Conservation (phyloP, 2,888 invertebrate genomes). For the Heterodera filipjevi region DNA sequence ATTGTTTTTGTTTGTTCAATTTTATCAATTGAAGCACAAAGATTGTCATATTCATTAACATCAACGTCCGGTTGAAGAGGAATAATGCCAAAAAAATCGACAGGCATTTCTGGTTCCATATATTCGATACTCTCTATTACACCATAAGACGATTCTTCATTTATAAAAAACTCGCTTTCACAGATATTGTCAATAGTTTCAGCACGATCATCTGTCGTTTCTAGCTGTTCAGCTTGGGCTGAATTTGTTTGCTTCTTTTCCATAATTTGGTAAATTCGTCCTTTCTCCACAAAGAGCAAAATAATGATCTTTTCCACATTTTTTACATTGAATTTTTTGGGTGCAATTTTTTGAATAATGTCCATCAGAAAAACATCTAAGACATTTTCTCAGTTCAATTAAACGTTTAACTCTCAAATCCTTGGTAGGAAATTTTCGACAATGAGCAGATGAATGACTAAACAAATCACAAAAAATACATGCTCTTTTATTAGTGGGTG, state of each 20-base stretch:
- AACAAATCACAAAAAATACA: not conserved
- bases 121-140: too few species aligned
- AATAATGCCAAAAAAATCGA: too few species aligned
- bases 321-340: not conserved
- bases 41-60: too few species aligned
- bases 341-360: not conserved
- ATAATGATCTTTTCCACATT: conserved; percentile 1
- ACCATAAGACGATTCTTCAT: too few species aligned
- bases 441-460: not conserved
- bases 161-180: too few species aligned
- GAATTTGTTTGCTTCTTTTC: not conserved
- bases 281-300: not conserved
- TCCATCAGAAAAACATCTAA: not conserved
- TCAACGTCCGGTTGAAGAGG: too few species aligned
- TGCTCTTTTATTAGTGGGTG: not conserved
- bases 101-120: too few species aligned
- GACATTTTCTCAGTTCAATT: not conserved
- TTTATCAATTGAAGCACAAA: too few species aligned
- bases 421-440: not conserved
- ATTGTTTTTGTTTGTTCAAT: not conserved
- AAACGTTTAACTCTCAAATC: not conserved
- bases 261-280: not conserved
- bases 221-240: not conserved
- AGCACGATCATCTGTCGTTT: too few species aligned
- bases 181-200: not conserved